A percentile compares a stretch with the other conserved stretches of the same genome.
phyloP scores from a whole-genome alignment of 2,797 vertebrate species.

The Epinephelus coioides region DNA sequence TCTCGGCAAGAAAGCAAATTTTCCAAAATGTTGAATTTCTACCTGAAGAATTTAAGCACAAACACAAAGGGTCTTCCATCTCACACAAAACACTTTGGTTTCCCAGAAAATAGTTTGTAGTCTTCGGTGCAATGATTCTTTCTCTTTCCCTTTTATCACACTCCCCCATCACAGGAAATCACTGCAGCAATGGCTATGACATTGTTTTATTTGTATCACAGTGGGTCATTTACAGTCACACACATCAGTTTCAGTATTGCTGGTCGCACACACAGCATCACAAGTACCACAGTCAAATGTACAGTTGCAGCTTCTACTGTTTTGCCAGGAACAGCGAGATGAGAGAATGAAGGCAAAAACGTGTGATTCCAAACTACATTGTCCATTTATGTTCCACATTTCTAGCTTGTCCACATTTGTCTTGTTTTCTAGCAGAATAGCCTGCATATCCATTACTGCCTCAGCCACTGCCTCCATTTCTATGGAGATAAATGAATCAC shows the following conservation, averaged over 20 bases:
- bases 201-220: slow-evolving; percentile 54
- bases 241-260: slow-evolving; percentile 47
- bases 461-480: slow-evolving; percentile 82
- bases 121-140: neutral
- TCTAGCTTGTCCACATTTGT: slow-evolving; percentile 63
- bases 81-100: neutral
- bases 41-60: neutral
- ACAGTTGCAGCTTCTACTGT: slow-evolving; percentile 38
- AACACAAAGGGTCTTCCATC: too few species aligned
- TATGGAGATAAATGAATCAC: slow-evolving; percentile 76
- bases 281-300: slow-evolving; percentile 32
- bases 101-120: neutral
- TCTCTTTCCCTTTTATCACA: neutral
- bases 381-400: slow-evolving; percentile 66
- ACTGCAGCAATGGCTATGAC: neutral
- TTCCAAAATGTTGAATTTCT: neutral
- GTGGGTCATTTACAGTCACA: slow-evolving; percentile 33
- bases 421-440: slow-evolving; percentile 62
- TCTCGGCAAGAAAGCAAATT: neutral
- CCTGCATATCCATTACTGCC: slow-evolving; percentile 72
- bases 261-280: slow-evolving; percentile 26
- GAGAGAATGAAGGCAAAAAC: slow-evolving; percentile 25
- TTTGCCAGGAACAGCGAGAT: slow-evolving; percentile 5
- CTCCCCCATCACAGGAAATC: slow-evolving; percentile 41
- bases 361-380: slow-evolving; percentile 57